Evolutionary conservation across 2,888 invertebrate genomes (phyloP).

Genomic region (Caenorhabditis angaria): DNA sequence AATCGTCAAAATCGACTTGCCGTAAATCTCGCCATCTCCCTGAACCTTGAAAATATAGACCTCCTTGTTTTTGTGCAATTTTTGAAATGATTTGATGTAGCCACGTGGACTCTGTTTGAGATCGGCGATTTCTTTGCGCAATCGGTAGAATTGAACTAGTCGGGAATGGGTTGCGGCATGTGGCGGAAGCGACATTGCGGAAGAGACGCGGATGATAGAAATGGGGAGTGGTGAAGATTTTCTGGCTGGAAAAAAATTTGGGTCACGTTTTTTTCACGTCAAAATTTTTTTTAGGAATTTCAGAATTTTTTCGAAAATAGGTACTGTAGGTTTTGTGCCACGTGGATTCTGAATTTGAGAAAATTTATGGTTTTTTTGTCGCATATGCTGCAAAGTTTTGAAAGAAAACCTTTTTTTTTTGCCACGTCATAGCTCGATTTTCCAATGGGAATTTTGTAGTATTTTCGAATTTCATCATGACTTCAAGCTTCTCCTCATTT

Average conservation of each 20-base stretch:
- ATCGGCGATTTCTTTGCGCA: constrained; percentile 32
- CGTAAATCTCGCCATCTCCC: constrained; percentile 22
- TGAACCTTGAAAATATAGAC: constrained; percentile 27
- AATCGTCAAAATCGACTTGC: constrained; percentile 22
- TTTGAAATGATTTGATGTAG: constrained; percentile 8
- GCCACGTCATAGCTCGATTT: no score
- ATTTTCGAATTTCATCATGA: no score
- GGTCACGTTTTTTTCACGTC: background rate
- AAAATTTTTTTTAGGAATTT: background rate
- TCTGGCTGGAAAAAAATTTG: no score
- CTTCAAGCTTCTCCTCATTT: no score
- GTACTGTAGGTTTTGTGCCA: no score
- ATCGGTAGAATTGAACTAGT: constrained; percentile 28
- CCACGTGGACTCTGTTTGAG: constrained; percentile 7
- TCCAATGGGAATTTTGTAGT: no score
- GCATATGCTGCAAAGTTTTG: no score
- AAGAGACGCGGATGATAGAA: no score
- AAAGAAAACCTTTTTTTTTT: no score
- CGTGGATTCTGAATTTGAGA: no score
- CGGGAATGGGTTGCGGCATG: constrained; percentile 28
- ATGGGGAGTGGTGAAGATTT: no score
- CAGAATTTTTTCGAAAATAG: background rate
- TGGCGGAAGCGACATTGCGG: constrained; percentile 5
- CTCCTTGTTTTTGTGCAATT: constrained; percentile 12
- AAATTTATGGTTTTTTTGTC: no score